These are phyloP conservation scores for Orientallactaga bullata DNA, from an alignment of 2,113 vertebrate genomes.

Conservation along the genomic window DNA sequence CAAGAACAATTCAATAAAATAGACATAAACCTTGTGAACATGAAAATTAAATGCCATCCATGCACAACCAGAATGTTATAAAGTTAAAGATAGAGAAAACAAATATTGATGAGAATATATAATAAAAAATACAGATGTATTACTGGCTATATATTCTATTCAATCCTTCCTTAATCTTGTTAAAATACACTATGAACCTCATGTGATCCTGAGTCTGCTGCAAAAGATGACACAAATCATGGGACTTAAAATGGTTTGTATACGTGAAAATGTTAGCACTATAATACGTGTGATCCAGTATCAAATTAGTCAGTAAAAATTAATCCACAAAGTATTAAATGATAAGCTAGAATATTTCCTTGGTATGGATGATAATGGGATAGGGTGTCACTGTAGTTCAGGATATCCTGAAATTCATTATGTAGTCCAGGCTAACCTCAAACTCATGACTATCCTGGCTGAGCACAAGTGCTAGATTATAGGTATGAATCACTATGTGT, in stretches of 20 bases:
- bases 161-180: background rate
- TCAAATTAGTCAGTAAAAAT: slow-evolving; percentile 16
- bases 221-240: background rate
- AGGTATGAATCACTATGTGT: too few relatives aligned
- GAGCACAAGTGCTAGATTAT: too few relatives aligned
- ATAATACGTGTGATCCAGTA: background rate
- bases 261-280: slow-evolving; percentile 9
- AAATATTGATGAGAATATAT: background rate
- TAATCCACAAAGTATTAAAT: background rate
- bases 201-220: background rate
- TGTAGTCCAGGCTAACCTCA: too few relatives aligned
- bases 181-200: background rate
- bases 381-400: too few relatives aligned
- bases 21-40: background rate
- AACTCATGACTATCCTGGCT: too few relatives aligned
- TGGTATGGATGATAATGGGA: background rate
- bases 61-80: background rate
- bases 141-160: background rate
- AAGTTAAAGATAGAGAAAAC: background rate
- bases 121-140: too few relatives aligned
- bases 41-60: background rate
- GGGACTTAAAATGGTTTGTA: background rate
- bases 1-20: background rate
- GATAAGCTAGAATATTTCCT: background rate
- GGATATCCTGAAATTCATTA: too few relatives aligned